Evolutionary conservation across 2,888 invertebrate species (phyloP).

Genomic region (Drosophila robusta): DNA sequence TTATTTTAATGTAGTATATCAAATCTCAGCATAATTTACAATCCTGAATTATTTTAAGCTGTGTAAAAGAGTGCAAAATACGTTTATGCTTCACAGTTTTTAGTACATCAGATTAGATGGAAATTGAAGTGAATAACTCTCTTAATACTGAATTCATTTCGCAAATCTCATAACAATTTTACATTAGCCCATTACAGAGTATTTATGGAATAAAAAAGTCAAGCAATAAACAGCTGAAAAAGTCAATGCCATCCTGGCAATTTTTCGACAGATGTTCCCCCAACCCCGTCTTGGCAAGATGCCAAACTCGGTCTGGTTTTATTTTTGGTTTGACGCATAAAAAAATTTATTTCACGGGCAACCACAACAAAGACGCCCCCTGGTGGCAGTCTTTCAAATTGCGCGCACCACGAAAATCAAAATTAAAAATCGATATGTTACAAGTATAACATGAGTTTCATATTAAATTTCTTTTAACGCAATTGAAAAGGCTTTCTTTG

Average conservation of each 20-base stretch:
- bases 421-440: conserved; percentile 56
- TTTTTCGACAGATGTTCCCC: conserved; percentile 10
- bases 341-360: conserved; percentile 30
- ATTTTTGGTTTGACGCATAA: conserved; percentile 10
- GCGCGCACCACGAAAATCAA: conserved; percentile 27
- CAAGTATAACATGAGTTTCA: conserved; percentile 63
- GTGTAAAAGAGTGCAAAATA: no score
- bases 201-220: background rate
- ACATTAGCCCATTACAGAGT: background rate
- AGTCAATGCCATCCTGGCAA: conserved; percentile 23
- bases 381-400: conserved; percentile 25
- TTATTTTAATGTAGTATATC: no score
- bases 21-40: no score
- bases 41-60: no score
- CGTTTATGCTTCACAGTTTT: no score
- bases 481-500: conserved; percentile 51
- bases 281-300: background rate
- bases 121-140: no score
- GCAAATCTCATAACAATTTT: background rate
- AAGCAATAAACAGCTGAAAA: conserved; percentile 1
- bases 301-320: conserved; percentile 18
- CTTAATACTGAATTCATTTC: background rate
- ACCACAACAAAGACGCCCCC: conserved; percentile 54
- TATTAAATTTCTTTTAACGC: conserved; percentile 73
- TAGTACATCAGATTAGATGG: no score